Evolutionary conservation across 2,888 invertebrate genomes (phyloP).

Genomic region (Watsonalla cultraria): DNA sequence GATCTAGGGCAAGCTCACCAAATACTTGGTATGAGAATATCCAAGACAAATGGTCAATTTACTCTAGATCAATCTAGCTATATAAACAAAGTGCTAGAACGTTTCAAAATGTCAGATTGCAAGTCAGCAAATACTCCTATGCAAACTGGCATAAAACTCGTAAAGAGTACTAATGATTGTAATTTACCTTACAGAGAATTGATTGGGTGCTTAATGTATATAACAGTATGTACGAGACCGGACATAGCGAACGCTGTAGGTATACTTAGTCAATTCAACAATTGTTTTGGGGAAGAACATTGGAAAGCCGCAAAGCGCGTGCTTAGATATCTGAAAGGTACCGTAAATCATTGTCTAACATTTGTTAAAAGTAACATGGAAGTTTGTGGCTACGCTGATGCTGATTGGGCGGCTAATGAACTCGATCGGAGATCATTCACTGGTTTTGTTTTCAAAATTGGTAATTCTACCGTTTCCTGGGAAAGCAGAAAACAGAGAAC

Average conservation of each 20-base stretch:
- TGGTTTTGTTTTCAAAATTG: slow-evolving; percentile 7
- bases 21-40: not conserved
- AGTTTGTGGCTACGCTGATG: slow-evolving; percentile 6
- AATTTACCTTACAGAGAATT: not conserved
- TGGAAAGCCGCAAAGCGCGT: not conserved
- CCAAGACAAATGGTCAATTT: not conserved
- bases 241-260: slow-evolving; percentile 3
- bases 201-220: slow-evolving; percentile 4
- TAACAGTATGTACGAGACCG: slow-evolving; percentile 1
- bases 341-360: not conserved
- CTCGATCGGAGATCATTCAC: slow-evolving; percentile 6
- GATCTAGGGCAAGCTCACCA: not conserved
- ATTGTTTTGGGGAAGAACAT: not conserved
- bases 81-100: not conserved
- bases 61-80: not conserved
- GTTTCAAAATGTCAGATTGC: slow-evolving; percentile 1
- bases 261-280: slow-evolving; percentile 1
- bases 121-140: not conserved
- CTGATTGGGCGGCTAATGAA: slow-evolving; percentile 6
- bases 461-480: slow-evolving; percentile 4
- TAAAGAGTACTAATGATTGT: not conserved
- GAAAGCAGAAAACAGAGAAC: slow-evolving; percentile 8
- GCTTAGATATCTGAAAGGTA: not conserved
- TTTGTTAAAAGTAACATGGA: not conserved
- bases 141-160: not conserved